These are phyloP conservation scores for Porites australiensis DNA, from an alignment of 64 coral and sea anemone species.

Conservation along the genomic window DNA sequence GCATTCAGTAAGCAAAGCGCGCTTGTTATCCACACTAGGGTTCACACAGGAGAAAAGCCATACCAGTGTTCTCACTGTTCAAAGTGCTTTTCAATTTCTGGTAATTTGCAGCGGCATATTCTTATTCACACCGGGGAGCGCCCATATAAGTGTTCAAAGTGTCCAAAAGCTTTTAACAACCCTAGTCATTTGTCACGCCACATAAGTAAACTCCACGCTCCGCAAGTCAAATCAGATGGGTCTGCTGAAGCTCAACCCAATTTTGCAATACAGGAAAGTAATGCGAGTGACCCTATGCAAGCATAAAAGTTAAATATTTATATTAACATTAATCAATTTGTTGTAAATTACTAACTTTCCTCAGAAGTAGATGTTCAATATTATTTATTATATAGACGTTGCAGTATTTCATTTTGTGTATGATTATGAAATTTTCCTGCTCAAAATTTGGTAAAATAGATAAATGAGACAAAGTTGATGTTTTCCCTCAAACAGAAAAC, in stretches of 20 bases:
- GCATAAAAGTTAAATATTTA: constrained; percentile 24
- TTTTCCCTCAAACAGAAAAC: background rate
- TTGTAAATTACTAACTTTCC: background rate
- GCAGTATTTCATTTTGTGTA: background rate
- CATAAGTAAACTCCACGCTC: constrained; percentile 93
- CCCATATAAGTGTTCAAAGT: constrained; percentile 92
- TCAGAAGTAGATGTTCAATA: background rate
- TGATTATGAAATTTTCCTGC: background rate
- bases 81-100: constrained; percentile 97
- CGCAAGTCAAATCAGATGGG: constrained; percentile 49
- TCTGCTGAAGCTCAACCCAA: background rate
- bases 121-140: constrained; percentile 97
- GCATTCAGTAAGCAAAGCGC: constrained; percentile 99
- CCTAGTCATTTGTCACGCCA: constrained; percentile 97
- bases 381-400: background rate
- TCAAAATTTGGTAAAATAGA: background rate
- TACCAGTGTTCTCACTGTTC: constrained; percentile 92
- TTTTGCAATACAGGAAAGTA: background rate
- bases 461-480: background rate
- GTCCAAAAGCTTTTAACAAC: constrained; percentile 97
- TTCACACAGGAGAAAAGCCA: constrained; percentile 97
- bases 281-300: constrained; percentile 2
- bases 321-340: background rate
- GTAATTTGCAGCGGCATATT: constrained; percentile 94
- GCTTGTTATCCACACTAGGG: constrained; percentile 95